Conservation (phyloP, 2,797 vertebrate species). For the Chlorospingus flavigularis region DNA sequence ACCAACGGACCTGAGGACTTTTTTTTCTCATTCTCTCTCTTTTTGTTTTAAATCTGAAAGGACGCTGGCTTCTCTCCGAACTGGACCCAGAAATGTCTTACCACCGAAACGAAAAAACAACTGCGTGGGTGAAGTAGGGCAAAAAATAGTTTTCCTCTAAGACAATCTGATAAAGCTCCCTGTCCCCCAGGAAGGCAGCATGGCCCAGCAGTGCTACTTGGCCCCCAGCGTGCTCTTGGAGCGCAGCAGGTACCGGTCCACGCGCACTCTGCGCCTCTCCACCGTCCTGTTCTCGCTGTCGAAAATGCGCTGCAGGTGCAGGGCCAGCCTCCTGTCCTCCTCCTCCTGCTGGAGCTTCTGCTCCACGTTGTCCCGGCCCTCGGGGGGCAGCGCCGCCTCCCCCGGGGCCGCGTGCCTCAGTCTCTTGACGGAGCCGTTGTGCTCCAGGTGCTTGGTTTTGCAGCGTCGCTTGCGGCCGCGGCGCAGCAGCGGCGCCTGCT, state of each 20-base stretch:
- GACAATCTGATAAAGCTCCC: constrained; percentile 29
- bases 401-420: constrained; percentile 51
- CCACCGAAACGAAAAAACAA: constrained; percentile 10
- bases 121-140: background rate
- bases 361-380: constrained; percentile 40
- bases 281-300: constrained; percentile 83
- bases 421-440: constrained; percentile 77
- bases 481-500: constrained; percentile 74
- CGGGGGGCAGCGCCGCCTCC: background rate
- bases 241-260: constrained; percentile 86
- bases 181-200: constrained; percentile 43
- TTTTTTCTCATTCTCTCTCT: background rate
- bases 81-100: constrained; percentile 23
- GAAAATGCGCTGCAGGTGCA: constrained; percentile 86
- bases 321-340: constrained; percentile 83
- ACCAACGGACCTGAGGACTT: background rate
- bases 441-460: constrained; percentile 91
- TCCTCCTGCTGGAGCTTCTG: constrained; percentile 82
- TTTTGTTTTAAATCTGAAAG: background rate
- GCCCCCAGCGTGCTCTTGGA: constrained; percentile 83
- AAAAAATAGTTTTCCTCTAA: constrained; percentile 31
- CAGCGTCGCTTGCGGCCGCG: constrained; percentile 86
- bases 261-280: constrained; percentile 73
- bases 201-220: constrained; percentile 63
- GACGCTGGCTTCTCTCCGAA: constrained; percentile 41